These are phyloP conservation scores for Ectobius pallidus DNA, from an alignment of 2,888 invertebrate genomes.

Conservation along the genomic window DNA sequence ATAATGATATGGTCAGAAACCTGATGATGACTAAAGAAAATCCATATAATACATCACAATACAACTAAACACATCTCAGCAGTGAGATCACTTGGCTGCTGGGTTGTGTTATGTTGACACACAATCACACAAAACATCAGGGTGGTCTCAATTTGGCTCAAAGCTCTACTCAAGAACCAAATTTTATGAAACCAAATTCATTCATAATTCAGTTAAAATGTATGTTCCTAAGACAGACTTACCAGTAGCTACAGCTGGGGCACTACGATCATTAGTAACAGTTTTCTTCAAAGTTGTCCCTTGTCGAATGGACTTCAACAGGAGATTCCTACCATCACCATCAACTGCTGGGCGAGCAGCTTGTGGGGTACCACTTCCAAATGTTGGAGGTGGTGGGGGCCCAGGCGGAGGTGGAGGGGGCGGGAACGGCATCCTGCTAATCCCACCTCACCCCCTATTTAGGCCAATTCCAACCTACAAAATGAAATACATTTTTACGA, in stretches of 20 bases:
- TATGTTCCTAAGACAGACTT: too few species aligned
- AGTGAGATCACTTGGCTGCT: too few species aligned
- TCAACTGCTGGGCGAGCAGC: conserved; percentile 50
- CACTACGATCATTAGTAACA: conserved; percentile 90
- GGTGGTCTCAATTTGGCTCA: too few species aligned
- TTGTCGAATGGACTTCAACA: conserved; percentile 82
- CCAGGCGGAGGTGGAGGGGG: conserved; percentile 68
- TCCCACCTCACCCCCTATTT: conserved; percentile 31
- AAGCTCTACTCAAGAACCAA: too few species aligned
- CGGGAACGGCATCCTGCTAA: conserved; percentile 59
- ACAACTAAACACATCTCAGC: too few species aligned
- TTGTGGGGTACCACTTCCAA: conserved; percentile 56
- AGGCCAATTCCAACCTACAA: conserved; percentile 10
- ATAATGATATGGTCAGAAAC: too few species aligned
- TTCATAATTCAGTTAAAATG: too few species aligned
- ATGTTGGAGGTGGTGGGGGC: conserved; percentile 61
- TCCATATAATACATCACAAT: too few species aligned
- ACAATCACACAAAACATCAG: background rate
- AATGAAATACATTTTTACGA: background rate
- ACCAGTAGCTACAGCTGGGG: conserved; percentile 73
- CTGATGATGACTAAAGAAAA: too few species aligned
- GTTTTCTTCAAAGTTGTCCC: conserved; percentile 84
- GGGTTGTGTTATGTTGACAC: too few species aligned
- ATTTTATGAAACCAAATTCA: too few species aligned
- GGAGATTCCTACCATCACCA: conserved; percentile 68